A percentile compares a stretch with the other conserved stretches of the same genome.
Evolutionary conservation across 64 coral and sea anemone genomes (phyloP).

Genomic region (Stichodactyla mertensii): DNA sequence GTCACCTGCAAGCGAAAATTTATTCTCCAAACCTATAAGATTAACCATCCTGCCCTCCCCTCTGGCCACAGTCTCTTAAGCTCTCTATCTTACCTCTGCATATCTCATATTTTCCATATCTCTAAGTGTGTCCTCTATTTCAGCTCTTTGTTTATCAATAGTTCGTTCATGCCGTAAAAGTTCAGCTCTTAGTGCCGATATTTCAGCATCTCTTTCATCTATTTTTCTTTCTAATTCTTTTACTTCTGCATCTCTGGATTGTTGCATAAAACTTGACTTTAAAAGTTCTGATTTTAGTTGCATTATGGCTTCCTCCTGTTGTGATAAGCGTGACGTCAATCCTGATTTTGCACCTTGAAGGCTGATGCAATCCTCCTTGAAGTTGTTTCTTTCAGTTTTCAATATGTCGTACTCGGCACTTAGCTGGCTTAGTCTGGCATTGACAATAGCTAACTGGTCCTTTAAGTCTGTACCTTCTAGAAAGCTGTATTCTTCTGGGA

Average conservation of each 20-base stretch:
- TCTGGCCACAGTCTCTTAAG: no score
- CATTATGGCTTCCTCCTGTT: conserved; percentile 93
- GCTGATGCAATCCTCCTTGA: conserved; percentile 85
- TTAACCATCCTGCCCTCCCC: no score
- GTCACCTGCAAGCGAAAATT: no score
- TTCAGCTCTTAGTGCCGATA: conserved; percentile 72
- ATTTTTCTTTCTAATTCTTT: conserved; percentile 66
- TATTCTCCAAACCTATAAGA: no score
- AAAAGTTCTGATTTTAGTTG: conserved; percentile 85
- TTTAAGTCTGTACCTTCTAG: conserved; percentile 65
- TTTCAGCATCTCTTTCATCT: conserved; percentile 77
- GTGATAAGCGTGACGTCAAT: conserved; percentile 62
- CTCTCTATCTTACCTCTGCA: conserved; percentile 59
- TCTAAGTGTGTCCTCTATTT: conserved; percentile 69
- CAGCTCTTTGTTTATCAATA: conserved; percentile 77
- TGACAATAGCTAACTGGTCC: conserved; percentile 84
- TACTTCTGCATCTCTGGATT: conserved; percentile 64
- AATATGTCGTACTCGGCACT: conserved; percentile 78
- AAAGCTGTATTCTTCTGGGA: conserved; percentile 70
- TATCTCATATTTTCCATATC: conserved; percentile 66
- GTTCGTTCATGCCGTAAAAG: conserved; percentile 72
- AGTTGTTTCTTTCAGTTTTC: conserved; percentile 84
- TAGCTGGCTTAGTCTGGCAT: conserved; percentile 73
- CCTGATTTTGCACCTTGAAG: conserved; percentile 85
- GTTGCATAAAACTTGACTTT: conserved; percentile 77